A percentile compares a stretch with the other conserved stretches of the same genome.
phyloP scores from a whole-genome alignment of 2,113 vertebrate genomes.

The Platysteira castanea region DNA sequence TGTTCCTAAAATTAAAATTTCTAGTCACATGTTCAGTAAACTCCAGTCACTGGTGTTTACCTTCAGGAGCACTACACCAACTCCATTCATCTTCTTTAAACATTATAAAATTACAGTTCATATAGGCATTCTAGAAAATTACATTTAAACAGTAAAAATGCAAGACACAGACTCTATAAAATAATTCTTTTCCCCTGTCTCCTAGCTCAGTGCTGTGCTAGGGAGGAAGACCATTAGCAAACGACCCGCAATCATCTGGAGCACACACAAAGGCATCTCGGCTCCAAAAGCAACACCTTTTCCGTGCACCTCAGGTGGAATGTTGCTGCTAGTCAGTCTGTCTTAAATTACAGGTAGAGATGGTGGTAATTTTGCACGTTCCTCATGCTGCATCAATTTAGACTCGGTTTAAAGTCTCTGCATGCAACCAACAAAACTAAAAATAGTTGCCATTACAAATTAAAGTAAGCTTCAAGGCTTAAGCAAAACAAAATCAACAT shows the following conservation, averaged over 20 bases:
- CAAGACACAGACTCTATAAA: background rate
- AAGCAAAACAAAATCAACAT: background rate
- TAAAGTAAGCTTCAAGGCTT: background rate
- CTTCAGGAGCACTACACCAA: background rate
- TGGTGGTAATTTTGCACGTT: background rate
- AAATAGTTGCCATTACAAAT: background rate
- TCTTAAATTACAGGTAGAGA: background rate
- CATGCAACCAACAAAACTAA: background rate
- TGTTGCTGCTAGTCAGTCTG: background rate
- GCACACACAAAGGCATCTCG: background rate
- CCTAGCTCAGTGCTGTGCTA: background rate
- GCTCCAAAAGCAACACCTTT: background rate
- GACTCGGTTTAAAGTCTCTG: background rate
- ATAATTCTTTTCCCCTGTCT: background rate
- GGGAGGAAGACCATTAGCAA: background rate
- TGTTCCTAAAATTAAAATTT: background rate
- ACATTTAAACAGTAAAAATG: background rate
- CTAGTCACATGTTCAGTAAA: background rate
- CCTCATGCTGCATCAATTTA: background rate
- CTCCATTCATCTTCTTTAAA: background rate
- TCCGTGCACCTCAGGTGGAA: background rate
- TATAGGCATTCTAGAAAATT: background rate
- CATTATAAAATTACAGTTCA: background rate
- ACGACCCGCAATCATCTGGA: background rate
- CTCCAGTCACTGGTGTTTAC: background rate